Base-by-base conservation (phyloP, 2,797 vertebrate genomes). In the Micrastur ruficollis region DNA sequence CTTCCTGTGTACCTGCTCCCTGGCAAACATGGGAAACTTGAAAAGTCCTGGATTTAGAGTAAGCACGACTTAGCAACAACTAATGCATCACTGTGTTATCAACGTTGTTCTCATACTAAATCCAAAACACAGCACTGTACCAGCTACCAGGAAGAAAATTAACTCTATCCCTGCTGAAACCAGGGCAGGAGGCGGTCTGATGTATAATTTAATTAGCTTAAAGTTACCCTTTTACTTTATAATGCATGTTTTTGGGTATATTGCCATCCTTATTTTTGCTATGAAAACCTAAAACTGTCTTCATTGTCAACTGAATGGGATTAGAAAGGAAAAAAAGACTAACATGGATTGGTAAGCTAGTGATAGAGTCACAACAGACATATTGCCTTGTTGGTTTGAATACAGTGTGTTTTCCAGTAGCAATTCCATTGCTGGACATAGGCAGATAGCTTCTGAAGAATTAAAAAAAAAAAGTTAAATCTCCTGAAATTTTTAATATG, bases 121-220 rank as follows among this genome's bases (percentile, higher is more conserved):
- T 19, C 44, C 44, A 44, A 44, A 44, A 44, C 17, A 44, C 44
- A 44, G 44, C 18, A 4, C 44, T 44, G 44, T 18, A 44, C 44
- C 18, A 44, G 44, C 44, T 44, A 44, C 44, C 18, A 44, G 44
- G 44, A 44, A 44, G 18, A 44, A 44, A 44, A 8, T 44, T 44
- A 44, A 44, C 44, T 44, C 44, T 44, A 10, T 44, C 44, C 44
- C 44, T 44, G 44, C 44, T 44, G 44, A 44, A 44, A 44, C 44
- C 44, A 44, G 44, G 17, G 14, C 40, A 42, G 40, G 14, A 90
- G 59, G 42, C 31, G 71, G 62, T 68, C 38, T 72, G 90, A 68
- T 83, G 81, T 10, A 88, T 82, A 83, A 92, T 91, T 89, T 87
- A 84, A 93, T 90, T 86, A 73, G 27, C 50, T 80, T 65, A 75